phyloP scores from a whole-genome alignment of 2,113 vertebrate genomes.

The Eubucco bourcierii region DNA sequence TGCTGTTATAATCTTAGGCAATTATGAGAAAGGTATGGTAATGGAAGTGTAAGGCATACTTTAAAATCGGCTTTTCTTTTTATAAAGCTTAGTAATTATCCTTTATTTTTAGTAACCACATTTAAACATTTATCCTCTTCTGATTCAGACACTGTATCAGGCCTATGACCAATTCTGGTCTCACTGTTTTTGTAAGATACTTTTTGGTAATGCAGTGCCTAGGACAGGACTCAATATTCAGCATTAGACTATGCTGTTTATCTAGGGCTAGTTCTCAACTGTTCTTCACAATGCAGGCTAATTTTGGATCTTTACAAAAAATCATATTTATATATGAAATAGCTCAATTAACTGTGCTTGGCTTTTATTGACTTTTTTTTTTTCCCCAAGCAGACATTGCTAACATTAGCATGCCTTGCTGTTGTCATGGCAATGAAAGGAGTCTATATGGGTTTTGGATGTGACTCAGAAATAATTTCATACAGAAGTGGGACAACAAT shows the following conservation, averaged over 20 bases:
- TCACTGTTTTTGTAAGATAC: not conserved
- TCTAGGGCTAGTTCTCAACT: not conserved
- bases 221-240: not conserved
- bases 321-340: not conserved
- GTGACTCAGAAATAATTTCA: conserved; percentile 13
- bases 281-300: not conserved
- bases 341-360: not conserved
- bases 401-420: conserved; percentile 8
- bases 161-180: not conserved
- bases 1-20: not conserved
- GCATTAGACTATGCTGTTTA: not conserved
- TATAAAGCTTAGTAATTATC: not conserved
- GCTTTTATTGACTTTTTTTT: conserved; percentile 11
- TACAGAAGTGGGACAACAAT: not conserved
- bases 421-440: conserved; percentile 56
- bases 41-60: not conserved
- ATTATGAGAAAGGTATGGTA: not conserved
- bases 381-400: not conserved
- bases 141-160: not conserved
- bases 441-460: conserved; percentile 26
- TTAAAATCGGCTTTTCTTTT: not conserved
- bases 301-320: conserved; percentile 12
- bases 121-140: not conserved
- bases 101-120: not conserved
- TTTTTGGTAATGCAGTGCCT: not conserved